phyloP scores from a whole-genome alignment of 1,140 invertebrate genomes.

The Tetramorium simillimum region DNA sequence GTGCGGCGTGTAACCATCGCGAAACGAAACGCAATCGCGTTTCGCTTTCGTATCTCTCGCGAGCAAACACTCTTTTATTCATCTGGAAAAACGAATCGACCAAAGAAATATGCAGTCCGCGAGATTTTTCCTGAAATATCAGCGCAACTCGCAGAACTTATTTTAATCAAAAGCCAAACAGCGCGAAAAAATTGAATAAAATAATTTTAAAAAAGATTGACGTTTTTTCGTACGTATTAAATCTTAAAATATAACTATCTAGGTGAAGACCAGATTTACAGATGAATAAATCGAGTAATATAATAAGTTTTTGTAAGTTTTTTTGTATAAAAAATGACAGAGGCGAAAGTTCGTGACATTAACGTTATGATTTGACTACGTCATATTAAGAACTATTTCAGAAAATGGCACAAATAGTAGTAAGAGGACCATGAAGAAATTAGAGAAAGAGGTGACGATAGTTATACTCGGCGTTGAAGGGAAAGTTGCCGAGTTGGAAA shows the following conservation, averaged over 20 bases:
- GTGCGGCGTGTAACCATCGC: slow-evolving; percentile 7
- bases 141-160: neutral
- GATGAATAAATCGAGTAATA: neutral
- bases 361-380: neutral
- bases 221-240: neutral
- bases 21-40: slow-evolving; percentile 47
- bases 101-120: neutral
- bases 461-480: neutral
- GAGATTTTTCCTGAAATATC: neutral
- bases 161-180: neutral
- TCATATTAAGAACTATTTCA: neutral
- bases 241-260: slow-evolving; percentile 3
- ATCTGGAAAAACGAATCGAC: neutral
- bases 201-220: neutral
- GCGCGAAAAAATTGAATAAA: neutral
- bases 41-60: neutral
- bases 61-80: neutral
- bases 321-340: neutral
- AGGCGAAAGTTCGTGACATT: neutral
- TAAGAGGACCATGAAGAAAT: neutral
- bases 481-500: slow-evolving; percentile 40
- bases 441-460: neutral
- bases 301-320: neutral
- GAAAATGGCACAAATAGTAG: neutral
- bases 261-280: neutral